Evolutionary conservation across 2,888 invertebrate species (phyloP).

Genomic region (Cylloceria caligata): DNA sequence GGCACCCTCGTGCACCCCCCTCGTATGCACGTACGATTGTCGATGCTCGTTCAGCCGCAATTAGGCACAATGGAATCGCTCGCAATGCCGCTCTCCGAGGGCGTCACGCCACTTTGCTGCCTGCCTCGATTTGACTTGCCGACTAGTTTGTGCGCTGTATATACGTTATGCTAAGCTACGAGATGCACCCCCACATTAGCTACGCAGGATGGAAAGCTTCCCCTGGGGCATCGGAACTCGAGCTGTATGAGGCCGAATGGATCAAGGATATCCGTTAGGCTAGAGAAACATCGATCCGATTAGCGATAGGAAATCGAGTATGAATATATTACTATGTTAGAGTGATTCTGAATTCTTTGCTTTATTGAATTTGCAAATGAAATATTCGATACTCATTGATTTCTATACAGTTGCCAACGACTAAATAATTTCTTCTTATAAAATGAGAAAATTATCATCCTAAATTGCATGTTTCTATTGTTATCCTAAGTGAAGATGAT

Average conservation of each 20-base stretch:
- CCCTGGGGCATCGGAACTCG: slow-evolving; percentile 2
- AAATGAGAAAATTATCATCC: no score
- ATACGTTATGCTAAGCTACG: neutral
- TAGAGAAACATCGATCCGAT: neutral
- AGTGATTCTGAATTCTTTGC: neutral
- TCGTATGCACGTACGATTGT: slow-evolving; percentile 70
- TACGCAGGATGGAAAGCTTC: slow-evolving; percentile 10
- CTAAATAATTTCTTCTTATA: no score
- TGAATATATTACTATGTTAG: neutral
- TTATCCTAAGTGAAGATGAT: no score
- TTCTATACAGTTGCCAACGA: no score
- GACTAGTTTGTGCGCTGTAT: slow-evolving; percentile 35
- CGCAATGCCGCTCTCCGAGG: slow-evolving; percentile 48
- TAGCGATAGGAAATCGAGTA: neutral
- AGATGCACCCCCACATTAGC: neutral
- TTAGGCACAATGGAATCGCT: slow-evolving; percentile 74
- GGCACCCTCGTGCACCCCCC: neutral
- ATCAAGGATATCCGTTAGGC: slow-evolving; percentile 3
- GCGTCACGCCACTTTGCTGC: slow-evolving; percentile 67
- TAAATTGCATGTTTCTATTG: no score
- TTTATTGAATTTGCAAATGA: neutral
- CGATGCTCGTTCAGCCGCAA: slow-evolving; percentile 77
- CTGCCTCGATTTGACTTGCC: slow-evolving; percentile 58
- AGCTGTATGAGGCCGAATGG: neutral
- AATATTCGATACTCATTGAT: no score